Percentiles rank a stretch among this genome's conserved stretches.
These are phyloP conservation scores for Percopsis transmontana DNA, from an alignment of 2,113 vertebrate species.

Conservation along the genomic window DNA sequence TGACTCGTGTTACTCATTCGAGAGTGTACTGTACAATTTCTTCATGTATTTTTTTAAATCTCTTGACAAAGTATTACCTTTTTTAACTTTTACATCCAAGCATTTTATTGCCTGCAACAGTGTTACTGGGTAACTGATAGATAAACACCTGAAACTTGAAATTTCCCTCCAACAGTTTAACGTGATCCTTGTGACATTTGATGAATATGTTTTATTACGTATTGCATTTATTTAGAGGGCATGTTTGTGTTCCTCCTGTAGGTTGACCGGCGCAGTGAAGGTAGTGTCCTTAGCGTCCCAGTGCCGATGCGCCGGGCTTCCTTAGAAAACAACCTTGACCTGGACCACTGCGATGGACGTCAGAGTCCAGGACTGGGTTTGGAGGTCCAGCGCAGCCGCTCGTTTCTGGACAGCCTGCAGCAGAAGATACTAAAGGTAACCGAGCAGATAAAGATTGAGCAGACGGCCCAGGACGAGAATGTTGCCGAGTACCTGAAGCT, in stretches of 20 bases:
- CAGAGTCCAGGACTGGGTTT: constrained; percentile 52
- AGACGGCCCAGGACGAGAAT: constrained; percentile 90
- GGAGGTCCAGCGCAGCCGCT: constrained; percentile 87
- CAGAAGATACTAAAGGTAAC: constrained; percentile 98
- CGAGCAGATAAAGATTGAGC: constrained; percentile 96
- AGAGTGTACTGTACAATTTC: too few relatives aligned
- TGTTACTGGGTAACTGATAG: too few relatives aligned
- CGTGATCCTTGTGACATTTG: not conserved
- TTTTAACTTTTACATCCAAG: not conserved
- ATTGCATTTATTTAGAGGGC: not conserved
- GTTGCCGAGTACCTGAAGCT: constrained; percentile 95
- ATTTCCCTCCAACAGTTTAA: not conserved
- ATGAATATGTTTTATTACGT: not conserved
- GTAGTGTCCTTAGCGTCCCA: constrained; percentile 71
- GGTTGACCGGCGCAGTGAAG: constrained; percentile 83
- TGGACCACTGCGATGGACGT: constrained; percentile 51
- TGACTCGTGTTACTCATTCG: not conserved
- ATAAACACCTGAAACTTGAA: not conserved
- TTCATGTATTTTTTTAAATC: too few relatives aligned
- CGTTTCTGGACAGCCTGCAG: constrained; percentile 89
- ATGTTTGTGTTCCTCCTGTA: constrained; percentile 43
- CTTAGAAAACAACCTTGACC: constrained; percentile 76
- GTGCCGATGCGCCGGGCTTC: constrained; percentile 78
- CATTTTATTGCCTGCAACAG: not conserved
- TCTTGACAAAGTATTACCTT: too few relatives aligned